These are phyloP conservation scores for Columbina picui DNA, from an alignment of 2,113 vertebrate species.

Conservation along the genomic window DNA sequence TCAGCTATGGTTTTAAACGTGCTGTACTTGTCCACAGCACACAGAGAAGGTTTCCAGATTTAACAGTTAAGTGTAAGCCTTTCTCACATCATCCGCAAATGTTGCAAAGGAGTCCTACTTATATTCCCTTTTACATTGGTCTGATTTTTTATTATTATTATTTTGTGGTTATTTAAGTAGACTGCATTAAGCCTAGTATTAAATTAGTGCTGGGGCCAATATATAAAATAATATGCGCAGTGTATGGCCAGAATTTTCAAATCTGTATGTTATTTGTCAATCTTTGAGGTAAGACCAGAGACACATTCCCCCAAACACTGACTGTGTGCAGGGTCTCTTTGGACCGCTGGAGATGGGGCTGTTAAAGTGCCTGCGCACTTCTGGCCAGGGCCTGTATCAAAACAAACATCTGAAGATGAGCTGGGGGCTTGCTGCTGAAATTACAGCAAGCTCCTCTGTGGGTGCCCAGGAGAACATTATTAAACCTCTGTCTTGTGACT, in stretches of 20 bases:
- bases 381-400: accelerated
- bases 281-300: not conserved
- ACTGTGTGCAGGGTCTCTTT: not conserved
- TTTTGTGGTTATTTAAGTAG: not conserved
- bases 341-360: not conserved
- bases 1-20: not conserved
- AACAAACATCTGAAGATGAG: not conserved
- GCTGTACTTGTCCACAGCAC: not conserved
- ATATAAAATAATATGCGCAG: not conserved
- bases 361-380: not conserved
- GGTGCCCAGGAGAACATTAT: not conserved
- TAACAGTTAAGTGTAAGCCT: not conserved
- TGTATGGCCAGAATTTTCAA: not conserved
- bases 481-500: not conserved
- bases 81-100: not conserved
- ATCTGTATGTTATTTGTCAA: not conserved
- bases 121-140: not conserved
- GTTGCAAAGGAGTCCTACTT: not conserved
- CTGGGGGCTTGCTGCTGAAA: not conserved
- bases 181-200: not conserved
- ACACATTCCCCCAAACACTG: not conserved
- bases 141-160: not conserved
- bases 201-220: not conserved
- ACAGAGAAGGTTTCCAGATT: not conserved
- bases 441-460: not conserved